Evolutionary conservation across 2,113 vertebrate species (phyloP).

Genomic region (Tursiops truncatus): DNA sequence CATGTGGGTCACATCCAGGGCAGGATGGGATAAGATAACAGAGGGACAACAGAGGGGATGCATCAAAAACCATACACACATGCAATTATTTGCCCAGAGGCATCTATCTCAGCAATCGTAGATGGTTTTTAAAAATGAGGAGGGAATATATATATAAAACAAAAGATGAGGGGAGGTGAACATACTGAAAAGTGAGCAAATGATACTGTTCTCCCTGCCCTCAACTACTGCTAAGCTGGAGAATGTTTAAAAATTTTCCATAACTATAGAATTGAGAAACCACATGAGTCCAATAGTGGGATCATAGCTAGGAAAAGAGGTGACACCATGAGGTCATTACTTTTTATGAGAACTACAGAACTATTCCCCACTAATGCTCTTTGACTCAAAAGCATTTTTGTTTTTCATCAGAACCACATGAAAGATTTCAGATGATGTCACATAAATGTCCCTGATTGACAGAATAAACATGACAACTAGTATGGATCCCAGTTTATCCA

Average conservation of each 20-base stretch:
- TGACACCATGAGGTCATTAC: conserved; percentile 9
- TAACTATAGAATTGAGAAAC: neutral
- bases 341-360: conserved; percentile 3
- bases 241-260: neutral
- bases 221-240: neutral
- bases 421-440: neutral
- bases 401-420: neutral
- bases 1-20: neutral
- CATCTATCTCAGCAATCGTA: neutral
- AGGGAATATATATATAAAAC: neutral
- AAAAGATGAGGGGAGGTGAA: neutral
- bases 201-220: neutral
- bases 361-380: neutral
- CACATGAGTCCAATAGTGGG: neutral
- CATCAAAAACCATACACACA: neutral
- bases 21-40: neutral
- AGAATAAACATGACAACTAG: neutral
- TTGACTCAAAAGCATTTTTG: neutral
- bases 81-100: neutral
- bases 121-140: neutral
- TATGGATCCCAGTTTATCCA: neutral
- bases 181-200: neutral
- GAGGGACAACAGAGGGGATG: neutral
- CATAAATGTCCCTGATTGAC: neutral
- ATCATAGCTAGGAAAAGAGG: neutral